These are phyloP conservation scores for Leucophenga maculata DNA, from an alignment of 2,888 invertebrate species.

Conservation along the genomic window DNA sequence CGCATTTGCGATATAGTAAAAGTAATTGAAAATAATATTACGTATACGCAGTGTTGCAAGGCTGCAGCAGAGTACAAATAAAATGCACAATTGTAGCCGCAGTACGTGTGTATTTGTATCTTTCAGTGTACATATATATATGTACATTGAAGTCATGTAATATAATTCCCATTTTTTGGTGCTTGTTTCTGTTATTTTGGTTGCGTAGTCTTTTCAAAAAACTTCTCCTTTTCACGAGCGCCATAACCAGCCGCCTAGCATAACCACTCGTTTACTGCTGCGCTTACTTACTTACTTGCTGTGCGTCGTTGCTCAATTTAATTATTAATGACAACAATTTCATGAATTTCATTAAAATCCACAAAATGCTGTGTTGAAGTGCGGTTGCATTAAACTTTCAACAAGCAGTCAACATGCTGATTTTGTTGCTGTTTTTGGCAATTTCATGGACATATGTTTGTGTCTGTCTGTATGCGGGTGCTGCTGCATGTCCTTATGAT, in stretches of 20 bases:
- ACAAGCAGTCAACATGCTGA: neutral
- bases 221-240: neutral
- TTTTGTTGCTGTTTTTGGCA: neutral
- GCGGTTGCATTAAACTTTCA: conserved; percentile 24
- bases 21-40: too few relatives aligned
- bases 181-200: conserved; percentile 8
- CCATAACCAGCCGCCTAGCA: too few relatives aligned
- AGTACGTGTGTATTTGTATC: conserved; percentile 12
- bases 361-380: conserved; percentile 43
- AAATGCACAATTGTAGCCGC: conserved; percentile 8
- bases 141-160: too few relatives aligned
- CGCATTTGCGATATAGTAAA: too few relatives aligned
- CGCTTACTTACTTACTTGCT: too few relatives aligned
- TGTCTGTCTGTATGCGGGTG: neutral
- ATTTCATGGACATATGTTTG: neutral
- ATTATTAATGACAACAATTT: conserved; percentile 68
- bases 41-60: conserved; percentile 1
- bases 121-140: too few relatives aligned
- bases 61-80: neutral
- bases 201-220: neutral
- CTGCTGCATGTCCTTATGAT: neutral
- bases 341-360: conserved; percentile 68
- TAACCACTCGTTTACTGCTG: too few relatives aligned
- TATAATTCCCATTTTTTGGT: neutral
- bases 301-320: conserved; percentile 53